Base-by-base conservation (phyloP, 64 coral and sea anemone genomes). In the Porites australiensis region DNA sequence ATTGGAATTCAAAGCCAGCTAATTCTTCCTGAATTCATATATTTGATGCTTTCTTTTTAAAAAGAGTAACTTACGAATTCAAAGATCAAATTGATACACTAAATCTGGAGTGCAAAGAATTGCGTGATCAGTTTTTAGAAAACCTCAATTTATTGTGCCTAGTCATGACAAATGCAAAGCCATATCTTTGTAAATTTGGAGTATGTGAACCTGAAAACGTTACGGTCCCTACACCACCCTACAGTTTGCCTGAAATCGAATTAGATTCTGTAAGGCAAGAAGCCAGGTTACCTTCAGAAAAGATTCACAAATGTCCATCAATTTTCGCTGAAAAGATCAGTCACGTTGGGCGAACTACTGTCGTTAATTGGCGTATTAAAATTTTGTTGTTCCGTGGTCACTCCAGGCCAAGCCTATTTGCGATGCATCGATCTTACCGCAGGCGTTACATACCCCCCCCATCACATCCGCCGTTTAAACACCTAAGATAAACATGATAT, bases 391-490 rank as follows among this genome's bases (percentile, higher is more conserved):
- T 73, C 20, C 9, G 20, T 21, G 8, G 70, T 87, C 8, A 19
- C 71, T 13, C 83, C 66, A 12, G 83, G 83, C 46, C 66, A 45
- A 9, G 83, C 64, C 47, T 87, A 72, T 87, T 87, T 87, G 71
- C 18, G 83, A 4, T 16, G 65, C 6, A 87, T 87, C 1, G 54
- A 87, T 53, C 18, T 87, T 45, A 87, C 83, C 10, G 6, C 8
- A 44, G 83, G 66, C 60, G 18, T 87, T 6, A 68, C 66, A 50
- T 11, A 4, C 63, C 64, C 83, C 12, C 27, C 72, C 11, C 83
- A 87, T 16, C 45, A 71, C 14, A 71, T 87, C n/a, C 37, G 62
- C 27, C 27, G 1, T 44, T 87, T 87, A 72, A 87, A 57, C 7
- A 7, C 7, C 7, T 7, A 57, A 57, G 54, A 7, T 57, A 57